Base-by-base conservation (phyloP, 37 sponge, comb jelly and placozoan species). In the Bolinopsis microptera region DNA sequence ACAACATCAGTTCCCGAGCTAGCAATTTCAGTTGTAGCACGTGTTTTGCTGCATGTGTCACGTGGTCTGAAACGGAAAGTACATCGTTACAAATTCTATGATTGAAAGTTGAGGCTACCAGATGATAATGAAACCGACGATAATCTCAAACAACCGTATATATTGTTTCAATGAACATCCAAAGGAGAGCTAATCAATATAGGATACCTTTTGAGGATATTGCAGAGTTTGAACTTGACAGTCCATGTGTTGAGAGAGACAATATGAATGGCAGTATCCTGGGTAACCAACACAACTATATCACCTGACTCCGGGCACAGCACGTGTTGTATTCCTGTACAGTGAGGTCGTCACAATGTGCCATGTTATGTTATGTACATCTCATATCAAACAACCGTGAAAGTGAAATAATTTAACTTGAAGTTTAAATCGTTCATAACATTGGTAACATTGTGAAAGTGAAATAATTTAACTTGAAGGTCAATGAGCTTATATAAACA, bases 201-300 rank as follows among this genome's bases (percentile, higher is more conserved):
- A 48, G 13, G 13, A 13, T 48, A 77, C 80, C 80, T 31, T 28
- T 38, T 18, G n/a, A 86, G 90, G 0, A 86, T 34, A 27, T 86
- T 86, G 90, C 61, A 39, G 41, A 86, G 41, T 23, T 23, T 38
- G 61, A 41, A 40, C 27, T 38, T 23, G 26, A 86, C 31, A 41
- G 61, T 28, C 90, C 90, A 86, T 1, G 90, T 86, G 26, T 86
- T 86, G 61, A 86, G 90, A n/a, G 41, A 41, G 1, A 86, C 90
- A n/a, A 86, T 26, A 30, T 86, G 90, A 24, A 86, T 13, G 5
- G 35, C 90, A 40, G 61, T 39, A 30, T 86, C 90, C 9, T 86
- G 48, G 8, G 90, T 86, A 5, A 86, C 90, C 25, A 86, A 2
- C 27, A 86, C 90, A 1, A 86, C 90, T 9, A 24, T 86, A 48